These are phyloP conservation scores for human (Homo sapiens) DNA, from an alignment of 2,113 vertebrate species.

Conservation along the genomic window DNA sequence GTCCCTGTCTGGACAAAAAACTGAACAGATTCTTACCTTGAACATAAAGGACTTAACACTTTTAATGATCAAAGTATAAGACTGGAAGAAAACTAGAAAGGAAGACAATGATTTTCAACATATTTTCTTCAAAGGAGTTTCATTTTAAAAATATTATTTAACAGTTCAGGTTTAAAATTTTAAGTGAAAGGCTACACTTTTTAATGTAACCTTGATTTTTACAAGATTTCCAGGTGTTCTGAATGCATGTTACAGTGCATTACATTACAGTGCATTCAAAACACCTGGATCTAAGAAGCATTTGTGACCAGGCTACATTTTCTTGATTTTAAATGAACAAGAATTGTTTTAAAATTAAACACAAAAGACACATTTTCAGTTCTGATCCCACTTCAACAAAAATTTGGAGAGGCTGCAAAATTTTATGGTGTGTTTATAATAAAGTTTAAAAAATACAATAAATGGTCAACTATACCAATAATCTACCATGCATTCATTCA, in stretches of 20 bases:
- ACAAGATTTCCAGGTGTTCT: no score
- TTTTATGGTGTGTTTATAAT: background rate
- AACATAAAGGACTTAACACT: background rate
- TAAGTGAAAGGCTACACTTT: background rate
- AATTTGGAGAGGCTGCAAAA: conserved; percentile 6
- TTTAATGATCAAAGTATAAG: background rate
- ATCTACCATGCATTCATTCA: background rate
- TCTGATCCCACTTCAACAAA: background rate
- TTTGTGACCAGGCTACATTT: no score
- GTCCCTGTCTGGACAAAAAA: background rate
- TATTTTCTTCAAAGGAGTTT: background rate
- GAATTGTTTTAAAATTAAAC: no score
- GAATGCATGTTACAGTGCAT: no score
- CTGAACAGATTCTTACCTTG: background rate
- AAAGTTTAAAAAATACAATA: conserved; percentile 38
- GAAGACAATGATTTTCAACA: background rate
- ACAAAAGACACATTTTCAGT: no score
- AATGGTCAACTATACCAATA: background rate
- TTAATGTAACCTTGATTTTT: no score
- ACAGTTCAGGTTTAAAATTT: conserved; percentile 34
- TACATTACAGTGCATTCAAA: no score
- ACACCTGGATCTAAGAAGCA: no score
- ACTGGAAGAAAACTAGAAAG: background rate
- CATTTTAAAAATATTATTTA: background rate
- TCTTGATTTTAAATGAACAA: no score